phyloP scores from a whole-genome alignment of 1,140 invertebrate species.

The Microplitis mediator region DNA sequence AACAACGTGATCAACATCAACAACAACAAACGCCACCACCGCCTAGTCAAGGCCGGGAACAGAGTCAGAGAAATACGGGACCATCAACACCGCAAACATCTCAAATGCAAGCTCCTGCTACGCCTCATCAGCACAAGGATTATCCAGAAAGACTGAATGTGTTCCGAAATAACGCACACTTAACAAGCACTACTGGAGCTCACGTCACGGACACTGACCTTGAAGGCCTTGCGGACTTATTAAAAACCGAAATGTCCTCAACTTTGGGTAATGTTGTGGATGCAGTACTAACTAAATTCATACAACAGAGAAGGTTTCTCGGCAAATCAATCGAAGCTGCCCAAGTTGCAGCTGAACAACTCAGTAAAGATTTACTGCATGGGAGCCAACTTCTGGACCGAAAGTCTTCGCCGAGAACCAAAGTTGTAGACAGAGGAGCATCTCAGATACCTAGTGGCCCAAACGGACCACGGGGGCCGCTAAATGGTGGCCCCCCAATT shows the following conservation, averaged over 20 bases:
- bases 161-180: conserved; percentile 47
- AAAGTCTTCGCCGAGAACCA: conserved; percentile 77
- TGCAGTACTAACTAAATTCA: conserved; percentile 82
- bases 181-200: conserved; percentile 62
- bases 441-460: conserved; percentile 56
- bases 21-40: conserved; percentile 63
- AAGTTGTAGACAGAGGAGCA: conserved; percentile 73
- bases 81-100: conserved; percentile 56
- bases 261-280: conserved; percentile 86
- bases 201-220: conserved; percentile 75
- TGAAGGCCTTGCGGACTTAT: conserved; percentile 83
- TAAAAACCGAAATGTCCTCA: conserved; percentile 88
- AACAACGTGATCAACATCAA: conserved; percentile 56
- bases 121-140: conserved; percentile 62
- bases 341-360: conserved; percentile 76
- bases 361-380: conserved; percentile 81
- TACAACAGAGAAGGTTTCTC: conserved; percentile 77
- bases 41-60: conserved; percentile 53
- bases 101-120: conserved; percentile 56
- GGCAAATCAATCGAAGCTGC: conserved; percentile 78
- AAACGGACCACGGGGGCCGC: conserved; percentile 57
- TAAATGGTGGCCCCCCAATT: conserved; percentile 60
- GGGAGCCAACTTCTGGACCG: conserved; percentile 80
- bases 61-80: conserved; percentile 48
- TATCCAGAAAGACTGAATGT: conserved; percentile 60